phyloP scores from a whole-genome alignment of 2,113 vertebrate genomes.

The Pandion haliaetus region DNA sequence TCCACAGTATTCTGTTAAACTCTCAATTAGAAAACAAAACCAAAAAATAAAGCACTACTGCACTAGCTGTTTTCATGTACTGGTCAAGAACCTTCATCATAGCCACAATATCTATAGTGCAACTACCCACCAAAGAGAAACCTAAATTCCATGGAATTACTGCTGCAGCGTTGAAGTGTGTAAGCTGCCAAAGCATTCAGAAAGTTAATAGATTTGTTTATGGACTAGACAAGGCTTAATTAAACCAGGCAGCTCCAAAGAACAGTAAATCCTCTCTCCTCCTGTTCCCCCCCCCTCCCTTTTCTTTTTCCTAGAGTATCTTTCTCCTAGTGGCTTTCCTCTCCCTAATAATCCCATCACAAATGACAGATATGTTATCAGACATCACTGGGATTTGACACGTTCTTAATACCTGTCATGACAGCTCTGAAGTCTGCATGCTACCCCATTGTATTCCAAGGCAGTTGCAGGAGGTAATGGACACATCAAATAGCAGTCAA shows the following conservation, averaged over 20 bases:
- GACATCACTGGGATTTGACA: constrained; percentile 57
- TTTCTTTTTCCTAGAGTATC: constrained; percentile 7
- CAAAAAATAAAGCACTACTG: not conserved
- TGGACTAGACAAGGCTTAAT: constrained; percentile 56
- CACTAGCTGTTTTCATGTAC: not conserved
- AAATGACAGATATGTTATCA: constrained; percentile 69
- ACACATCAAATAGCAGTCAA: constrained; percentile 33
- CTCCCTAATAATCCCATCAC: constrained; percentile 58
- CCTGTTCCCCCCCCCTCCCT: not conserved
- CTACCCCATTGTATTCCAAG: constrained; percentile 50
- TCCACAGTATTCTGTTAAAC: not conserved
- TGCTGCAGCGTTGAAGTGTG: not conserved
- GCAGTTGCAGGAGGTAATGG: constrained; percentile 44
- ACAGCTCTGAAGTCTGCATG: constrained; percentile 48
- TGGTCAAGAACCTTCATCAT: not conserved
- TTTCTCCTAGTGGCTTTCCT: constrained; percentile 43
- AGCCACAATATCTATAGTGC: not conserved
- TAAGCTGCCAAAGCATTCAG: constrained; percentile 23
- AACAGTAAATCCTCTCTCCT: constrained; percentile 38
- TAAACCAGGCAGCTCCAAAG: constrained; percentile 34
- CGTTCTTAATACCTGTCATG: constrained; percentile 60
- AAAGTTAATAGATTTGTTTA: constrained; percentile 57
- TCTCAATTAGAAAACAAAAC: not conserved
- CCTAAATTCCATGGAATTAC: not conserved
- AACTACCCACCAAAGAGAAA: not conserved